Evolutionary conservation across 2,888 invertebrate genomes (phyloP).

Genomic region (Sphaerophoria rueppellii): DNA sequence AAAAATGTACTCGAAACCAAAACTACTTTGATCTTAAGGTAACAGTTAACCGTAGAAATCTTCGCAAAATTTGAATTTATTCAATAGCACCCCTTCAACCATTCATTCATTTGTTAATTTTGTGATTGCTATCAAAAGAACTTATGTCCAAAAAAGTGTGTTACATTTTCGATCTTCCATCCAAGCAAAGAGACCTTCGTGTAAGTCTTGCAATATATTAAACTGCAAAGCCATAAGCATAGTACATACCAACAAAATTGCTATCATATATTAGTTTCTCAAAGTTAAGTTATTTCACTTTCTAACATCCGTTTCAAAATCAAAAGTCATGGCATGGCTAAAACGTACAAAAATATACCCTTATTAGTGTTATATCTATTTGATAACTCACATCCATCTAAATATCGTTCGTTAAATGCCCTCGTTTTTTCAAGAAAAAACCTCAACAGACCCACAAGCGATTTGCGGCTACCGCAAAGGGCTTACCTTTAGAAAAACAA

Average conservation of each 20-base stretch:
- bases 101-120: too few species aligned
- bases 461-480: conserved; percentile 24
- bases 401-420: conserved; percentile 24
- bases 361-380: neutral
- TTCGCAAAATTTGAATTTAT: too few species aligned
- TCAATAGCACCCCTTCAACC: too few species aligned
- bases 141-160: neutral
- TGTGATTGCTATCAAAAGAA: neutral
- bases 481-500: conserved; percentile 35
- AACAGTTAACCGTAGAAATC: too few species aligned
- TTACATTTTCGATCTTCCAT: neutral
- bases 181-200: neutral
- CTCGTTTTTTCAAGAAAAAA: conserved; percentile 1
- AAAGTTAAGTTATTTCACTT: conserved; percentile 29
- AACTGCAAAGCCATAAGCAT: conserved; percentile 30
- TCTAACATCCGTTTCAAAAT: conserved; percentile 36
- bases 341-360: neutral
- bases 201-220: conserved; percentile 28
- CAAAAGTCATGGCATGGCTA: conserved; percentile 4
- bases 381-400: conserved; percentile 14
- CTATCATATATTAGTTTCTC: conserved; percentile 21
- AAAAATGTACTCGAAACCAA: too few species aligned
- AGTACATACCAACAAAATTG: conserved; percentile 31
- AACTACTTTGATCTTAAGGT: too few species aligned
- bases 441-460: conserved; percentile 20